phyloP scores from a whole-genome alignment of 2,888 invertebrate species.

The Theodoxus fluviatilis region DNA sequence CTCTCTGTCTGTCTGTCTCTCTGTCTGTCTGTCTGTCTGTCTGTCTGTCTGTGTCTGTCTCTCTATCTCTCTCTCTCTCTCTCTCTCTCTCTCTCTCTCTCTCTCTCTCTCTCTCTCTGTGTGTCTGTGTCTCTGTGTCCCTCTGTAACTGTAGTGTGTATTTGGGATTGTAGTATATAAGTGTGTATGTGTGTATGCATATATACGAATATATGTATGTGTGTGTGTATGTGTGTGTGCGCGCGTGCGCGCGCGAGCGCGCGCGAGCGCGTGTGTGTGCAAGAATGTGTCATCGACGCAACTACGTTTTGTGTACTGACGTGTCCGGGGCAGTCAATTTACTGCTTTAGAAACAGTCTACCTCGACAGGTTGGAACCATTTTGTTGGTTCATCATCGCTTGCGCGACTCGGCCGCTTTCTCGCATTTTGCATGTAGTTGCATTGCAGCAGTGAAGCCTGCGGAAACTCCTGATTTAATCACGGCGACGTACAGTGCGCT shows the following conservation, averaged over 20 bases:
- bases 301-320: too few relatives aligned
- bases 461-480: too few relatives aligned
- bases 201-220: not conserved
- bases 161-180: not conserved
- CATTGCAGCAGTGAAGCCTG: too few relatives aligned
- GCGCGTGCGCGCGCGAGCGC: not conserved
- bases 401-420: too few relatives aligned
- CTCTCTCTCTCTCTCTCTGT: not conserved
- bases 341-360: too few relatives aligned
- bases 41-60: constrained; percentile 25
- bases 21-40: constrained; percentile 21
- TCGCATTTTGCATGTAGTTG: too few relatives aligned
- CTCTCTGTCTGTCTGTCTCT: constrained; percentile 24
- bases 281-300: too few relatives aligned
- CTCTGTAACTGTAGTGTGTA: not conserved
- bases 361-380: too few relatives aligned
- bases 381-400: too few relatives aligned
- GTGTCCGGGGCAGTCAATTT: too few relatives aligned
- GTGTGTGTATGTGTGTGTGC: constrained; percentile 13
- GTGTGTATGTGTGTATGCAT: not conserved
- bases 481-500: too few relatives aligned
- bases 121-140: constrained; percentile 4
- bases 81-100: constrained; percentile 25
- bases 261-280: not conserved
- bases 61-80: constrained; percentile 21